Conservation (phyloP, 1,140 invertebrate species). For the Atopsyche davidsoni region DNA sequence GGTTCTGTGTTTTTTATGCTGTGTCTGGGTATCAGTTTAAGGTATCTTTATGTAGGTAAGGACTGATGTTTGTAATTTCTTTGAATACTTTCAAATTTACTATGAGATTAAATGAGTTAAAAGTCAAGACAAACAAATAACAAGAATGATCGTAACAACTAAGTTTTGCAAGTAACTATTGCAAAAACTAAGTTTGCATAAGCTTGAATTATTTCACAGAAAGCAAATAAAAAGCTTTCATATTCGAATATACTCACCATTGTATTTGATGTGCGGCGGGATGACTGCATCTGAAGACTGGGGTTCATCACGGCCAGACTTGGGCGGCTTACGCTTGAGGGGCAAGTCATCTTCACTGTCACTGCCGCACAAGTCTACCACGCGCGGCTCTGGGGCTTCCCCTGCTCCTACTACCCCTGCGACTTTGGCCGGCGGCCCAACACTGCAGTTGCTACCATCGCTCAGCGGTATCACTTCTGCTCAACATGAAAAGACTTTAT, state of each 20-base stretch:
- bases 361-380: slow-evolving; percentile 45
- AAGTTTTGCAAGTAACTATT: neutral
- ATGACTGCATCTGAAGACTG: slow-evolving; percentile 5
- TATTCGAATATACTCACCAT: slow-evolving; percentile 14
- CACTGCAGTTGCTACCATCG: slow-evolving; percentile 31
- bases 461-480: slow-evolving; percentile 45
- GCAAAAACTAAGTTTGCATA: neutral
- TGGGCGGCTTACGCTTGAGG: slow-evolving; percentile 42
- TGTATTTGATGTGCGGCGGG: slow-evolving; percentile 21
- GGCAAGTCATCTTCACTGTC: slow-evolving; percentile 47
- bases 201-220: neutral
- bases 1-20: no score
- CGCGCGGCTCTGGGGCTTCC: slow-evolving; percentile 13
- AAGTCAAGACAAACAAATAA: slow-evolving; percentile 11
- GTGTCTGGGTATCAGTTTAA: neutral
- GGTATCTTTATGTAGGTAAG: neutral
- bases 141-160: slow-evolving; percentile 3
- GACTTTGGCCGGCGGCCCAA: slow-evolving; percentile 33
- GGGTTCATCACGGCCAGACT: slow-evolving; percentile 36
- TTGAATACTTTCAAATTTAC: neutral
- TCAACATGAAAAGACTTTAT: slow-evolving; percentile 30
- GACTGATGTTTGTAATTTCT: neutral
- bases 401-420: slow-evolving; percentile 26
- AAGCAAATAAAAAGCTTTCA: neutral
- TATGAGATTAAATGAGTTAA: neutral